Evolutionary conservation across 2,888 invertebrate species (phyloP), one percentile per base, ranked within the genome.

Genomic region (Lottia scabra): DNA sequence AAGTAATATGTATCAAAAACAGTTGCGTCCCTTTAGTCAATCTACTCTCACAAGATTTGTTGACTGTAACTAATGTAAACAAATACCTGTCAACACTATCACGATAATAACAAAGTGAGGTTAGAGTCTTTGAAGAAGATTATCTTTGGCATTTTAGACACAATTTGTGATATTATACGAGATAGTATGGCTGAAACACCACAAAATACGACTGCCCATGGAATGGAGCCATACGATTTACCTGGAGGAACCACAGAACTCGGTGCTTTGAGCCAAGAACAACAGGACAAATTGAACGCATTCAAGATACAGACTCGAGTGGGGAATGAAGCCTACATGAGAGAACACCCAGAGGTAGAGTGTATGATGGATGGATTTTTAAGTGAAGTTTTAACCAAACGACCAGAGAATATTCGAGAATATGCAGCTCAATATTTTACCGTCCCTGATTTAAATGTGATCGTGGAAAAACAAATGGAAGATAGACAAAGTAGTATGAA

Each of bases 151-250:
- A 1, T 8, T 38, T 38, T 38, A 10, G 38, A 38, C 10, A 38
- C 38, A 38, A 8, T 38, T 38, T 38, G n/a, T n/a, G n/a, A n/a
- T n/a, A n/a, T 38, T 6, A 38, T 8, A 10, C 5, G 10, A 38
- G 8, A 38, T 8, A 38, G 5, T 38, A 38, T 38, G 38, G 84
- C 86, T 43, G 84, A 83, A 69, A 80, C 81, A 81, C 87, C 87
- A 30, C 78, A 85, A 80, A 83, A 87, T 68, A 78, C 82, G 62
- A 83, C 85, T 71, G 88, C 89, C 26, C 83, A 84, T 67, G 88
- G 88, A 30, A 89, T 89, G 88, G 89, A 89, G 80, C 85, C 85
- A 12, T 88, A 88, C 73, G 89, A 89, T 83, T 73, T 87, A 63
- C 84, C 84, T 0, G 84, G 84, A 12, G 84, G 84, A 12, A 74